Evolutionary conservation across 1,140 invertebrate species (phyloP), one percentile per base, ranked within the genome.

Genomic region (Orius insidiosus): DNA sequence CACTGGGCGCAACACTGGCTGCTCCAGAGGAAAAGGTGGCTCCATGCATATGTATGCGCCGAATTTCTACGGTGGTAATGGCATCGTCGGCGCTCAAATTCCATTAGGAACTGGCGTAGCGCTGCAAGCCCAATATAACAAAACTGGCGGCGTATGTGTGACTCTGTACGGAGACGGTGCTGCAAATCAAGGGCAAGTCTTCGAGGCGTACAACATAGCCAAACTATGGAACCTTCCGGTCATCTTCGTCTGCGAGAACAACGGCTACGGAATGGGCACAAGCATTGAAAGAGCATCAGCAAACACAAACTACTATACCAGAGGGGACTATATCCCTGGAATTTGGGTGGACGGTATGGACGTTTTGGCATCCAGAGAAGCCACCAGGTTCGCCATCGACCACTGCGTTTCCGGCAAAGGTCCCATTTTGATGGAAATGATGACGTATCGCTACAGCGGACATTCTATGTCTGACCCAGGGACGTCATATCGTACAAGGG

Each of bases 1-100:
- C 10, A 89, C 87, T 5, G 92, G 92, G 35, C 73, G 76, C 45
- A 67, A 77, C 52, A 73, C 71, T 49, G 95, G 95, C 5, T 89
- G 85, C 68, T 85, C 89, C 0, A 71, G 80, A 44, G 95, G 94
- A 50, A 98, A 97, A 68, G 94, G 94, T 45, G 85, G 86, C 42
- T 89, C 85, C 16, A 90, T 90, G 85, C 86, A 90, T 60, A 80
- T 90, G 74, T 92, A 88, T 57, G 64, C 70, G 1, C 70, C 74
- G 37, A 90, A 93, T 62, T 97, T 98, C 63, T 98, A 79, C 60
- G 95, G 94, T 54, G 95, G 94, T 39, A 97, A 98, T 63, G 95
- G 94, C 31, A 98, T 98, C 60, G 94, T 98, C 13, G 95, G 95
- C 40, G 92, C 93, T 41, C 95, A 98, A 70, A 52, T 56, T 2